Percentiles rank a stretch among this genome's conserved stretches.
These are phyloP conservation scores for Dermolepida albohirtum DNA, from an alignment of 2,888 invertebrate genomes.

Conservation along the genomic window DNA sequence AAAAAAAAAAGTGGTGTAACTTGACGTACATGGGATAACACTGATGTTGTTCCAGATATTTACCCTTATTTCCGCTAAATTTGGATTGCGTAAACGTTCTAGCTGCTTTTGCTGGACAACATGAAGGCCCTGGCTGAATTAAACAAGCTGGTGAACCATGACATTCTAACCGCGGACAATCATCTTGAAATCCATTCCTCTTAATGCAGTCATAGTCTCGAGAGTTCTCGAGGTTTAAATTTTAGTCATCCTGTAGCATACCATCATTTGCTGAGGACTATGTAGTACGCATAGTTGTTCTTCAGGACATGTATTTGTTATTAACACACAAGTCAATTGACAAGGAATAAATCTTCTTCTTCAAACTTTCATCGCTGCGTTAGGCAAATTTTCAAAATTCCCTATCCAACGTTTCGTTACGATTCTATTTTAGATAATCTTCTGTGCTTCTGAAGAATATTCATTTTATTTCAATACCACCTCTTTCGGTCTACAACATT, in stretches of 20 bases:
- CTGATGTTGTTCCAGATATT: conserved; percentile 59
- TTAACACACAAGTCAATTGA: conserved; percentile 67
- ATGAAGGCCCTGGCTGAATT: conserved; percentile 68
- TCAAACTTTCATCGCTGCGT: no score
- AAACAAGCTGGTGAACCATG: conserved; percentile 69
- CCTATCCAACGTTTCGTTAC: no score
- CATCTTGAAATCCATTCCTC: conserved; percentile 72
- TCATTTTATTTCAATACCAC: no score
- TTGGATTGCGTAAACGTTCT: conserved; percentile 61
- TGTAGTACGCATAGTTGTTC: conserved; percentile 71
- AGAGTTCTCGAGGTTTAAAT: conserved; percentile 67
- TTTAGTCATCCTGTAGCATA: conserved; percentile 66
- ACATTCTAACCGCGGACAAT: conserved; percentile 69
- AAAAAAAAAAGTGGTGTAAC: conserved; percentile 63
- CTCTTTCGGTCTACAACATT: no score
- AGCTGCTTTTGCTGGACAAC: conserved; percentile 62
- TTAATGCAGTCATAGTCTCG: conserved; percentile 71
- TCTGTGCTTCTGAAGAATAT: no score
- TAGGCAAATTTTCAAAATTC: no score
- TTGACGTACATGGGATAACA: conserved; percentile 52
- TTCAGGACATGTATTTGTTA: conserved; percentile 67
- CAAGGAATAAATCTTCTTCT: no score
- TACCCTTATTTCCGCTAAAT: conserved; percentile 47
- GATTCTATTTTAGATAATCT: no score
- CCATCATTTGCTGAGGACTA: conserved; percentile 70